Evolutionary conservation across 2,113 vertebrate species (phyloP).

Genomic region (Axis porcinus): DNA sequence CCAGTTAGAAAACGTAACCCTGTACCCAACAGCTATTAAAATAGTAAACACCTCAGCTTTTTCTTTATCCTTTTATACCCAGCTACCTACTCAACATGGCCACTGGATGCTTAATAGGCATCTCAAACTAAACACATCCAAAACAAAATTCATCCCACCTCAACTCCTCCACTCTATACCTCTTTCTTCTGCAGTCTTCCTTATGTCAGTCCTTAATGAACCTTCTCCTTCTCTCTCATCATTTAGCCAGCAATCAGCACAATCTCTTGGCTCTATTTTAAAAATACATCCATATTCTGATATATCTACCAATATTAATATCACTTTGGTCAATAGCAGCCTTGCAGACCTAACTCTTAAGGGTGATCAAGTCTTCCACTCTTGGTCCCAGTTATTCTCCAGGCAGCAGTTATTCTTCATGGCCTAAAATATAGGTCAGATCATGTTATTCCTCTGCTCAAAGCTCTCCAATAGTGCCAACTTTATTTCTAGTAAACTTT

Average conservation of each 20-base stretch:
- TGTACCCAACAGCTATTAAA: not conserved
- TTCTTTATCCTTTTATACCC: not conserved
- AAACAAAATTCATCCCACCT: not conserved
- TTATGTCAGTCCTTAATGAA: not conserved
- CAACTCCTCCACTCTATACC: not conserved
- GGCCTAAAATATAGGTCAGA: not conserved
- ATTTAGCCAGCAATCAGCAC: not conserved
- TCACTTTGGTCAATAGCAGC: not conserved
- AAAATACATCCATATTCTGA: not conserved
- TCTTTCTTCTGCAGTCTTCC: not conserved
- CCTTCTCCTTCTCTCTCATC: not conserved
- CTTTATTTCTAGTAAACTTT: not conserved
- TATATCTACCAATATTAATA: not conserved
- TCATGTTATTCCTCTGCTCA: not conserved
- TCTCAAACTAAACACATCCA: not conserved
- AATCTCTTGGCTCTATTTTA: not conserved
- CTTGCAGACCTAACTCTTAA: not conserved
- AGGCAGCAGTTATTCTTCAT: not conserved
- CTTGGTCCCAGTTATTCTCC: not conserved
- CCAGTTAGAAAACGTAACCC: not conserved
- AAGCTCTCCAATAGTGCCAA: not conserved
- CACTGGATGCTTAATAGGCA: not conserved
- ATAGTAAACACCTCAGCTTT: not conserved
- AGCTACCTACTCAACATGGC: not conserved
- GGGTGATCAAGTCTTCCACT: not conserved